These are phyloP conservation scores for Petrolisthes cinctipes DNA, from an alignment of 2,888 invertebrate genomes.

Conservation along the genomic window DNA sequence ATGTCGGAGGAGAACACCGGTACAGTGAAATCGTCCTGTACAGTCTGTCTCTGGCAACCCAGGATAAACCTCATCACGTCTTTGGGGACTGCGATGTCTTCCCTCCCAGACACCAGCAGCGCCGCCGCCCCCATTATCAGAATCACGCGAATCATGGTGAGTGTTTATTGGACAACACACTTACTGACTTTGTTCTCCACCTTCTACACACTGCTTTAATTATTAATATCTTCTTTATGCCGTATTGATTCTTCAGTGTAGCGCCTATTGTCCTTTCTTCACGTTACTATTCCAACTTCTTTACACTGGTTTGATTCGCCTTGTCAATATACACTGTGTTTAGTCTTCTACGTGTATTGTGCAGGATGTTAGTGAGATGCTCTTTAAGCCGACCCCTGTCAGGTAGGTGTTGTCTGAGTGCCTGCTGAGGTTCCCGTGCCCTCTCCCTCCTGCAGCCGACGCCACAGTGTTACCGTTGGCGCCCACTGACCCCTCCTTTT, in stretches of 20 bases:
- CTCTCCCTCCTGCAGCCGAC: not conserved
- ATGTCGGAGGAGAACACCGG: conserved; percentile 54
- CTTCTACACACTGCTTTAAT: no score
- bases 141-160: conserved; percentile 23
- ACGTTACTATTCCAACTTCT: not conserved
- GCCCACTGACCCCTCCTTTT: conserved; percentile 15
- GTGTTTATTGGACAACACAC: not conserved
- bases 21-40: not conserved
- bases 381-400: not conserved
- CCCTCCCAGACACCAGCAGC: conserved; percentile 17
- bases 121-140: conserved; percentile 1
- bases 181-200: no score
- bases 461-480: not conserved
- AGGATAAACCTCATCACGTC: conserved; percentile 62
- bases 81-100: conserved; percentile 42
- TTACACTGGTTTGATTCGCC: no score
- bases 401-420: not conserved
- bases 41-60: conserved; percentile 32
- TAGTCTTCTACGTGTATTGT: no score
- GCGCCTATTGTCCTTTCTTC: not conserved
- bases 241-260: not conserved
- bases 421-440: not conserved
- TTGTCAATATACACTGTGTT: no score
- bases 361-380: not conserved
- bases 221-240: not conserved